Evolutionary conservation across 2,797 vertebrate species (phyloP).

Genomic region (Sebastes oblongus): DNA sequence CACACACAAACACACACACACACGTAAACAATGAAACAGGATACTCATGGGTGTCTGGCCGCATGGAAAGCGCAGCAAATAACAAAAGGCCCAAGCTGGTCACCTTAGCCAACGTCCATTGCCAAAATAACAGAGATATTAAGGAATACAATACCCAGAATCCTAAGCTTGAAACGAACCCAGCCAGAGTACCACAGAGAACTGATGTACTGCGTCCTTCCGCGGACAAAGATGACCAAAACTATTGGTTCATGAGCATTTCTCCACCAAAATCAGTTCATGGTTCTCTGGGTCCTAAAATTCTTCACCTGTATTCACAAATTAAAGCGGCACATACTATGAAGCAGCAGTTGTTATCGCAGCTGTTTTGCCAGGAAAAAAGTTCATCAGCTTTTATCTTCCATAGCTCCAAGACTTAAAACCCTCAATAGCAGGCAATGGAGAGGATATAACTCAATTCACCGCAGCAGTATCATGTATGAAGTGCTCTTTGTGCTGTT

Average conservation of each 20-base stretch:
- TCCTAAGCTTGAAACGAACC: slow-evolving; percentile 34
- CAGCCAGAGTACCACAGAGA: slow-evolving; percentile 27
- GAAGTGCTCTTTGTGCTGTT: neutral
- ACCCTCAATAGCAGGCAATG: neutral
- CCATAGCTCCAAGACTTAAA: neutral
- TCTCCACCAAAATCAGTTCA: slow-evolving; percentile 25
- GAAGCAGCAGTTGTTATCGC: slow-evolving; percentile 1
- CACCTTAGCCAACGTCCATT: neutral
- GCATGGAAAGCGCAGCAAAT: neutral
- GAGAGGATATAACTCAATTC: slow-evolving; percentile 40
- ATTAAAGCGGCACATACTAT: neutral
- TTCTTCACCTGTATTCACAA: slow-evolving; percentile 7
- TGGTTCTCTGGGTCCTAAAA: slow-evolving; percentile 2
- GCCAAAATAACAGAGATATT: slow-evolving; percentile 1
- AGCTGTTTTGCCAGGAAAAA: slow-evolving; percentile 15
- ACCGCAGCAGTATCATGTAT: slow-evolving; percentile 39
- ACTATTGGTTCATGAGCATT: slow-evolving; percentile 10
- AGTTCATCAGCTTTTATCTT: neutral
- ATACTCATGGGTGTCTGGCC: neutral
- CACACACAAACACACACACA: neutral
- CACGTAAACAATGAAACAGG: slow-evolving; percentile 17
- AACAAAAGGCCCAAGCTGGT: neutral
- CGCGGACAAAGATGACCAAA: neutral
- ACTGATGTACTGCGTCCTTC: neutral
- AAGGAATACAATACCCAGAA: slow-evolving; percentile 48